Percentiles rank a stretch among this genome's conserved stretches.
Conservation (phyloP, 2,797 vertebrate genomes). For the Cephalopachus bancanus region DNA sequence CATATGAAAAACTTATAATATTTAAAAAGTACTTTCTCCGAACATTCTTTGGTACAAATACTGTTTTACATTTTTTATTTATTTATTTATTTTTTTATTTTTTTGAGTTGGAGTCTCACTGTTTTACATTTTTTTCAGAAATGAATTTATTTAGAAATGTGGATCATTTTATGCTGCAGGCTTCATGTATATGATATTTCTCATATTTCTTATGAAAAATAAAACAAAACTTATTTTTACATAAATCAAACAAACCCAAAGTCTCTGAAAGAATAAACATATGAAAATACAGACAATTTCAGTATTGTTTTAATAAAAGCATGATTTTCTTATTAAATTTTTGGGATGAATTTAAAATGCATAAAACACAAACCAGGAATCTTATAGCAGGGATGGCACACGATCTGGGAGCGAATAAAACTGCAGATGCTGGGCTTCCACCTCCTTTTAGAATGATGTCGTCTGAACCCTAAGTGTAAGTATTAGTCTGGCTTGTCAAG, state of each 20-base stretch:
- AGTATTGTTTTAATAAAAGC: constrained; percentile 66
- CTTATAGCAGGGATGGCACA: neutral
- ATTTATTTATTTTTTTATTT: too few species aligned
- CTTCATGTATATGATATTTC: constrained; percentile 18
- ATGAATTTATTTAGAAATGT: constrained; percentile 51
- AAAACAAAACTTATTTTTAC: neutral
- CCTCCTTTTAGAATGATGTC: neutral
- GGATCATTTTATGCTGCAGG: neutral
- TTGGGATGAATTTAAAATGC: constrained; percentile 57
- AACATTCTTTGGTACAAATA: constrained; percentile 12
- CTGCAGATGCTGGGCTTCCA: neutral
- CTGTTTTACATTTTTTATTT: constrained; percentile 41
- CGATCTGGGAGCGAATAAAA: constrained; percentile 16
- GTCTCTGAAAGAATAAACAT: constrained; percentile 35
- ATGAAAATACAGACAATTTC: constrained; percentile 28
- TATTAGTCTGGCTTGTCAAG: constrained; percentile 42
- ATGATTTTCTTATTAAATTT: constrained; percentile 71
- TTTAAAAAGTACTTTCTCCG: constrained; percentile 38
- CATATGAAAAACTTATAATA: constrained; percentile 1
- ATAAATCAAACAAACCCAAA: constrained; percentile 60
- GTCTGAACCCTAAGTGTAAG: constrained; percentile 6
- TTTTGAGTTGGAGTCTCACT: neutral
- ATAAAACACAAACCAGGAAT: constrained; percentile 55
- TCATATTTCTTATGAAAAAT: constrained; percentile 34
- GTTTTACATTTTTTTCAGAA: constrained; percentile 61